phyloP scores from a whole-genome alignment of 1,140 invertebrate genomes.

The Drosophila cardini region DNA sequence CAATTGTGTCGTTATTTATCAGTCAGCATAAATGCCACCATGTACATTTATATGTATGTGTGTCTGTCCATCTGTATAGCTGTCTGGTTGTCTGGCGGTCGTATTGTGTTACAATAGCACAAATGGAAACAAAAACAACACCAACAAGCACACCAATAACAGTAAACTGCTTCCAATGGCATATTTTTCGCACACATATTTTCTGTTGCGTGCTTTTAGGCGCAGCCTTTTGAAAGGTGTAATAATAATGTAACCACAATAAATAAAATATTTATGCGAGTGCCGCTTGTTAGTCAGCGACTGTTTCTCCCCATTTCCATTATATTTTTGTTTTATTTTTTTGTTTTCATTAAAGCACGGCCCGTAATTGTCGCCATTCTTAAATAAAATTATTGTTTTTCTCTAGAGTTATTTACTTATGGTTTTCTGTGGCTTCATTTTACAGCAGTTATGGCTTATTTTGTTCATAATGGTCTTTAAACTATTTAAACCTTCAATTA shows the following conservation, averaged over 20 bases:
- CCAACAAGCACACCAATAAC: not conserved
- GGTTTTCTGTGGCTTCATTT: constrained; percentile 61
- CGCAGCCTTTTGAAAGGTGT: constrained; percentile 52
- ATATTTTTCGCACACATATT: constrained; percentile 40
- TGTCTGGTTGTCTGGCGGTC: constrained; percentile 9
- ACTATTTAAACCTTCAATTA: not conserved
- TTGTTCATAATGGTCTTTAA: constrained; percentile 14
- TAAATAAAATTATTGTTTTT: constrained; percentile 51
- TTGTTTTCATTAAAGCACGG: constrained; percentile 35
- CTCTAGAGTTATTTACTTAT: constrained; percentile 49
- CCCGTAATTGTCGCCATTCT: constrained; percentile 55
- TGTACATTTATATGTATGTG: constrained; percentile 23
- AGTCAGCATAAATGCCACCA: constrained; percentile 57
- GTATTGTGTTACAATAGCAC: constrained; percentile 19
- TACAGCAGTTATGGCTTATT: constrained; percentile 47
- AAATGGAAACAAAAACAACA: constrained; percentile 25
- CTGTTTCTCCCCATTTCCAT: constrained; percentile 17
- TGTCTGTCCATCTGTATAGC: not conserved
- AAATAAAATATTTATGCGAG: constrained; percentile 45
- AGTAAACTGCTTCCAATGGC: constrained; percentile 36
- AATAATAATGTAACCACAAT: constrained; percentile 54
- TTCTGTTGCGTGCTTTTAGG: constrained; percentile 55
- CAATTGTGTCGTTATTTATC: constrained; percentile 79
- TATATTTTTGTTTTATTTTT: constrained; percentile 29
- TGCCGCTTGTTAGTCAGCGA: constrained; percentile 36